Evolutionary conservation across 2,113 vertebrate genomes (phyloP), one percentile per base, ranked within the genome.

Genomic region (Ramphastos sulfuratus): DNA sequence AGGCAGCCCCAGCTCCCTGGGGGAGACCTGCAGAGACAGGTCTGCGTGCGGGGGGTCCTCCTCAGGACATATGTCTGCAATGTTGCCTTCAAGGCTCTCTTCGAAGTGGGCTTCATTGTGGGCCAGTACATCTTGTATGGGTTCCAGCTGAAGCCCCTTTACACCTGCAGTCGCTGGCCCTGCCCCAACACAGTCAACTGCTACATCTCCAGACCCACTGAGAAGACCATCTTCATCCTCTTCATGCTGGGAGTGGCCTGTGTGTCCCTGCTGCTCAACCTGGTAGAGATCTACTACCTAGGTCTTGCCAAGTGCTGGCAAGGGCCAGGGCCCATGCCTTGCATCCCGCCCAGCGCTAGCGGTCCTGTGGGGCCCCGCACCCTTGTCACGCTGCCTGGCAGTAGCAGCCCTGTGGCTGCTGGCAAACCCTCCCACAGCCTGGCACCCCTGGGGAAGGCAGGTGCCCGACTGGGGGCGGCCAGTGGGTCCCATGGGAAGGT

Each of bases 181-280:
- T 99, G 99, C 83, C 98, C 98, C 18, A 99, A 98, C 77, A 95
- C 97, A 0, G 98, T 99, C 66, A 98, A 99, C 97, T 98, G 98
- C 97, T 98, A 98, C 97, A 98, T 99, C 93, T 98, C 98, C 9
- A 96, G 98, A 24, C 98, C 99, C 67, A 98, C 98, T 0, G 98
- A 99, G 97, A 99, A 99, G 92, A 99, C 98, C 9, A 93, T 99
- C 94, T 99, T 99, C 96, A 98, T 96, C 74, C 83, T 99, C 52
- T 99, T 99, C 95, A 99, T 99, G 98, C 95, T 99, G 66, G 98
- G 95, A 2, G 98, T 98, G 88, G 98, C 98, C 50, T 98, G 98
- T 1, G 59, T 99, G 77, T 99, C 98, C 7, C 95, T 99, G 85
- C 96, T 99, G 80, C 98, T 99, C 72, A 98, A 98, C 92, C 92